Base-by-base conservation (phyloP, 2,797 vertebrate species). In the Tapera naevia region DNA sequence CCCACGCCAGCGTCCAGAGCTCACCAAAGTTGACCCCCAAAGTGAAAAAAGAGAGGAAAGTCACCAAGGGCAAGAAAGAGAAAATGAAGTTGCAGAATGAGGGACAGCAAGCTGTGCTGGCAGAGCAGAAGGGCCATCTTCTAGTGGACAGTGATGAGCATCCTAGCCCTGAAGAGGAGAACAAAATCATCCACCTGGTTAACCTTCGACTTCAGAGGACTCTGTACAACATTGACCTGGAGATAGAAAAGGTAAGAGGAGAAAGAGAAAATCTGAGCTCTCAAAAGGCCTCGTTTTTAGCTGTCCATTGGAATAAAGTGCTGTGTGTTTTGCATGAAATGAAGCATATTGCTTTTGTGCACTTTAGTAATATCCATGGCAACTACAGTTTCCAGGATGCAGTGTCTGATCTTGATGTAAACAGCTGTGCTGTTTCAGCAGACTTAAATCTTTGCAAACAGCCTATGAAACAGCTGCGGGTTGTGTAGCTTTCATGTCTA, bases 11-110 rank as follows among this genome's bases (percentile, higher is more conserved):
- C 72, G 97, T 98, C 97, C 98, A 99, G 97, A 98, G 98, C 95
- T 99, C 99, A 69, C 99, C 99, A 58, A 98, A 98, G 88, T 97
- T 98, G 93, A 98, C 97, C 81, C 98, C 98, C 87, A 98, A 98
- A 94, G 97, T 98, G 95, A 98, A 98, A 97, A 97, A 97, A 92
- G 97, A 97, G 86, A 97, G 98, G 97, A 98, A 97, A 97, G 91
- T 95, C 90, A 86, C 93, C 95, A 98, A 96, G 91, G 90, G 88
- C 96, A 98, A 98, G 97, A 98, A 97, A 94, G 98, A 98, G 79
- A 98, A 98, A 93, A 97, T 80, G 88, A 98, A 97, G 92, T 95
- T 97, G 35, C 97, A 97, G 86, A 96, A 97, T 67, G 97, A 91
- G 79, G 95, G 97, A 78, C 97, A 97, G 80, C 98, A 98, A 95